Base-by-base conservation (phyloP, 2,888 invertebrate species). In the Peribatodes rhomboidaria region DNA sequence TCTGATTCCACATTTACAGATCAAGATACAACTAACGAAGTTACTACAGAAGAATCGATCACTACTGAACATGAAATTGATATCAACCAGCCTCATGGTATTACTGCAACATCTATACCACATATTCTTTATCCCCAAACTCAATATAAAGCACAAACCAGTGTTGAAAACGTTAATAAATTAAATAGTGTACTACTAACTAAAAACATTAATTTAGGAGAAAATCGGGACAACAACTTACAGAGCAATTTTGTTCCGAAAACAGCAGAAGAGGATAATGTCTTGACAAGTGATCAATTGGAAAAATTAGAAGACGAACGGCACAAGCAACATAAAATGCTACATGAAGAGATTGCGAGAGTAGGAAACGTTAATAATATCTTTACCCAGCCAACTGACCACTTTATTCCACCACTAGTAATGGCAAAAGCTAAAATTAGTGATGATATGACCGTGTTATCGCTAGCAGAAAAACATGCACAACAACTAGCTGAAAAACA, bases 381-480 rank as follows among this genome's bases (percentile, higher is more conserved):
- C 75, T 94, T 92, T 72, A 92, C 89, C 9, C 93, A 92, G 73
- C 89, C 93, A 2, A 89, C 93, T 10, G 94, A 94, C 71, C 93
- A 93, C 71, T 94, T 94, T 72, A 86, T 94, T 27, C 94, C 94
- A 4, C 94, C 94, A 3, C 72, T 94, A 31, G 93, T 94, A 2
- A 94, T 94, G 91, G 94, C 94, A 27, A 94, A 93, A 71, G 89
- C 94, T 54, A 94, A 88, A 81, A 82, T 92, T 27, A 90, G 89
- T 69, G 88, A 93, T 66, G 94, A 94, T 59, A 93, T 94, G 93
- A 92, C 87, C 31, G 92, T 93, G 49, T 78, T 93, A 67, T 92
- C 94, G 4, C 77, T 93, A 75, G 82, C 93, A 85, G 89, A 92
- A 85, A 88, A 94, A 83, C 85, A 91, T 79, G 88, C 90, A 20